Evolutionary conservation across 1,140 invertebrate genomes (phyloP), one percentile per base, ranked within the genome.

Genomic region (Eupristina koningsbergeri): DNA sequence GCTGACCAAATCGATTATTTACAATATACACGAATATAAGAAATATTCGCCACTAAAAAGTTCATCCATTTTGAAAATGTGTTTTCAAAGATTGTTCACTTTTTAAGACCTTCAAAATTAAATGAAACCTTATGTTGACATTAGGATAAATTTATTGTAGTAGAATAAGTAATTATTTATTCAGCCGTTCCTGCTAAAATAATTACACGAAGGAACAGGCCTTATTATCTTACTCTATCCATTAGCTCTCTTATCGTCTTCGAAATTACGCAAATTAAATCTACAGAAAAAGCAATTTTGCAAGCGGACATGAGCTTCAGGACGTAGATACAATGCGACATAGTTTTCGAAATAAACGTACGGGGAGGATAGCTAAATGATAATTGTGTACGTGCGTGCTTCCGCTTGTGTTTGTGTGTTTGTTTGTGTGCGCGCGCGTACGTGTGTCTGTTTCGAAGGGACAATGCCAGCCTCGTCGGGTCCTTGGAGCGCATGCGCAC

Each of bases 191-290:
- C 67, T 71, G 67, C 67, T 36, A 71, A 71, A 71, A n/a, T 41
- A 41, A 71, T 41, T 71, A 71, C 19, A 71, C 19, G 9, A 31
- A 11, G 36, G 39, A 71, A 41, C 67, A 39, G 39, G 67, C 67
- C 41, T 41, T 36, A 41, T 71, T 71, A 71, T 71, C 67, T 71
- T 71, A 41, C 41, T 71, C 67, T 71, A 71, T 41, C 36, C 34
- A 71, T 41, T 41, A 71, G 67, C 67, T 71, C 67, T 71, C 67
- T 71, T 71, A 41, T 71, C 67, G 67, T 76, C 47, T 76, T 58
- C 31, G 26, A 76, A 76, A 34, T 22, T 34, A 58, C 29, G 58
- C 74, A 31, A 34, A 58, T n/a, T 50, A 39, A 61, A 76, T 76
- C 29, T 71, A 41, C 6, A 11, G 67, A 36, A 69, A 69, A 50